These are phyloP conservation scores for Petroica traversi DNA, from an alignment of 2,113 vertebrate genomes.

Conservation along the genomic window DNA sequence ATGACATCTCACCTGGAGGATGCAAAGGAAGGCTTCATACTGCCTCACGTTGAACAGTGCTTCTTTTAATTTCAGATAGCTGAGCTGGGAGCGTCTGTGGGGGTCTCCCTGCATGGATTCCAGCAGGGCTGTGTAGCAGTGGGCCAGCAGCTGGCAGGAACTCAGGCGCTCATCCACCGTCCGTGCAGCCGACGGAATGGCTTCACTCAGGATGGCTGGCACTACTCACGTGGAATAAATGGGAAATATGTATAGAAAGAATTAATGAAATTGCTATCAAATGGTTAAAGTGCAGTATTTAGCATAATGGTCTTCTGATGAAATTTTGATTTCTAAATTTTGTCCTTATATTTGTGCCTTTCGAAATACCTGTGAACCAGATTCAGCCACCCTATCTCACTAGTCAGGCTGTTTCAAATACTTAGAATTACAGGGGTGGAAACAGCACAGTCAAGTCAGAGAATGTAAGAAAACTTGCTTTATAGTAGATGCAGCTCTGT, in stretches of 20 bases:
- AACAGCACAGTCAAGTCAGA: neutral
- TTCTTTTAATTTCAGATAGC: constrained; percentile 74
- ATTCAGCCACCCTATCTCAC: neutral
- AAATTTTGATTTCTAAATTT: neutral
- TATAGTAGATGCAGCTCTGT: neutral
- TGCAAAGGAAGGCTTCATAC: constrained; percentile 83
- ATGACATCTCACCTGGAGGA: constrained; percentile 82
- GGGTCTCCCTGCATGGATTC: constrained; percentile 65
- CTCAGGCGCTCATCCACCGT: constrained; percentile 71
- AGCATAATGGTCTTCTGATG: neutral
- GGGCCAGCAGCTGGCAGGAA: constrained; percentile 64
- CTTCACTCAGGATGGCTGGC: constrained; percentile 77
- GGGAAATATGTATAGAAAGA: neutral
- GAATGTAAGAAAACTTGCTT: neutral
- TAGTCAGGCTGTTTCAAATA: neutral
- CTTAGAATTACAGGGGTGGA: neutral
- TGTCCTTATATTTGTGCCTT: neutral
- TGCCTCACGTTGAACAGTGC: constrained; percentile 87
- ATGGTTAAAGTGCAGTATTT: neutral
- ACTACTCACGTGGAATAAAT: constrained; percentile 67
- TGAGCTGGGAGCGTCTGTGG: neutral
- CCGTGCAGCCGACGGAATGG: constrained; percentile 64
- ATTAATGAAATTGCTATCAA: neutral
- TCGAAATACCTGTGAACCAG: neutral
- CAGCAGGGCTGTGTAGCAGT: constrained; percentile 82